A percentile compares a stretch with the other conserved stretches of the same genome.
These are phyloP conservation scores for Megaceryle torquata DNA, from an alignment of 2,113 vertebrate genomes.

Conservation along the genomic window DNA sequence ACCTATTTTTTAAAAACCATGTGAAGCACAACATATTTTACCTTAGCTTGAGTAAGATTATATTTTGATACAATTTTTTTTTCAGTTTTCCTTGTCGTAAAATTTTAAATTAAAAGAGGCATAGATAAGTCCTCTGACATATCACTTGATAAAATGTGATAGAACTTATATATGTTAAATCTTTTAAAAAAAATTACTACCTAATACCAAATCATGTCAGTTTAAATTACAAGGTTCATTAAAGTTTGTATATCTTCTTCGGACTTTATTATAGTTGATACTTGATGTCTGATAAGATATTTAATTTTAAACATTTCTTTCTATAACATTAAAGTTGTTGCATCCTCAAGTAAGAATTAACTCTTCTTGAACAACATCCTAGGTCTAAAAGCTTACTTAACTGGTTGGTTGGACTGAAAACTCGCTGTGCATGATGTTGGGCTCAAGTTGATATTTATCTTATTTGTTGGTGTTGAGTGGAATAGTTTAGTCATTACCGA, in stretches of 20 bases:
- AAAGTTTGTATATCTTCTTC: not conserved
- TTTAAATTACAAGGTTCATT: not conserved
- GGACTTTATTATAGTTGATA: not conserved
- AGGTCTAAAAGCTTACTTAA: not conserved
- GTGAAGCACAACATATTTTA: not conserved
- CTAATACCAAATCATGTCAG: conserved; percentile 34
- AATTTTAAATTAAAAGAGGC: not conserved
- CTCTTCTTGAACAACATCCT: not conserved
- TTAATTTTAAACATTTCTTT: not conserved
- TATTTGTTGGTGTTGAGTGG: not conserved
- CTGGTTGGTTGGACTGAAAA: not conserved
- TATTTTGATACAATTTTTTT: not conserved
- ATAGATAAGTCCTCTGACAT: not conserved
- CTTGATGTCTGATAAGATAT: not conserved
- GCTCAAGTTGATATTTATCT: not conserved
- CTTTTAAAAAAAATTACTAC: conserved; percentile 51
- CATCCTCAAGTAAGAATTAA: not conserved
- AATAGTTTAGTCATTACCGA: not conserved
- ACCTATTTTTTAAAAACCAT: not conserved
- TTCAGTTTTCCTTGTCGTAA: not conserved
- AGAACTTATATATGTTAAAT: conserved; percentile 44
- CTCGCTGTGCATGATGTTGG: not conserved
- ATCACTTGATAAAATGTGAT: conserved; percentile 17
- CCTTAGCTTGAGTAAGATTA: not conserved
- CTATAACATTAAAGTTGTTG: not conserved